Percentiles rank a stretch among this genome's conserved stretches.
These are phyloP conservation scores for Philereme transversata DNA, from an alignment of 2,888 invertebrate species.

Conservation along the genomic window DNA sequence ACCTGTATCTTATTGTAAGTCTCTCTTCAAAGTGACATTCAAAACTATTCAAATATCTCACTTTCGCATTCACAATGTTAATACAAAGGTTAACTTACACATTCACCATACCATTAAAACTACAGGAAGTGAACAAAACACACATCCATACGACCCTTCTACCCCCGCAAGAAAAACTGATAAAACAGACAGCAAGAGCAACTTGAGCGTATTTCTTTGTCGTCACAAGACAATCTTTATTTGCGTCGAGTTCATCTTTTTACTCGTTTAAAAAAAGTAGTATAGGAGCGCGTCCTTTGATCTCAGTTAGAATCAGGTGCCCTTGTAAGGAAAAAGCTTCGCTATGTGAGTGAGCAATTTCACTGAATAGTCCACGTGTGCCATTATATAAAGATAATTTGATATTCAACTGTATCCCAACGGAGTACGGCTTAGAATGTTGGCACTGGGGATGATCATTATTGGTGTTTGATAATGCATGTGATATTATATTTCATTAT, in stretches of 20 bases:
- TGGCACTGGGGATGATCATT: background rate
- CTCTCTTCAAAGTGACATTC: no score
- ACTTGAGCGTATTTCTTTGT: constrained; percentile 40
- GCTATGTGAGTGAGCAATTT: constrained; percentile 37
- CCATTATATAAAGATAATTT: constrained; percentile 22
- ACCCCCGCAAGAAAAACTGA: constrained; percentile 1
- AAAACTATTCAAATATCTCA: no score
- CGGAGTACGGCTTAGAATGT: constrained; percentile 4
- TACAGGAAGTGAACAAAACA: constrained; percentile 7
- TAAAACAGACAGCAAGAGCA: constrained; percentile 17
- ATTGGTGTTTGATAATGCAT: constrained; percentile 1
- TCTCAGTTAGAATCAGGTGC: constrained; percentile 38
- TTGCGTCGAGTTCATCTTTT: constrained; percentile 42
- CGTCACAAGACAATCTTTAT: constrained; percentile 41
- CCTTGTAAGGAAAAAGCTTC: constrained; percentile 33
- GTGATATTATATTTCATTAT: background rate
- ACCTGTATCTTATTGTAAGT: no score
- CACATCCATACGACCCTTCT: background rate
- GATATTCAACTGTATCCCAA: constrained; percentile 20
- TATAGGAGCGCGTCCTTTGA: constrained; percentile 31
- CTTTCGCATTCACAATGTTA: no score
- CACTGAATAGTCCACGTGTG: constrained; percentile 29
- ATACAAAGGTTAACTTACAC: no score
- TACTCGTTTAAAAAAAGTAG: constrained; percentile 39
- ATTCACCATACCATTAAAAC: background rate